Percentiles rank a stretch among this genome's conserved stretches.
These are phyloP conservation scores for Patagioenas fasciata DNA, from an alignment of 2,113 vertebrate species.

Conservation along the genomic window DNA sequence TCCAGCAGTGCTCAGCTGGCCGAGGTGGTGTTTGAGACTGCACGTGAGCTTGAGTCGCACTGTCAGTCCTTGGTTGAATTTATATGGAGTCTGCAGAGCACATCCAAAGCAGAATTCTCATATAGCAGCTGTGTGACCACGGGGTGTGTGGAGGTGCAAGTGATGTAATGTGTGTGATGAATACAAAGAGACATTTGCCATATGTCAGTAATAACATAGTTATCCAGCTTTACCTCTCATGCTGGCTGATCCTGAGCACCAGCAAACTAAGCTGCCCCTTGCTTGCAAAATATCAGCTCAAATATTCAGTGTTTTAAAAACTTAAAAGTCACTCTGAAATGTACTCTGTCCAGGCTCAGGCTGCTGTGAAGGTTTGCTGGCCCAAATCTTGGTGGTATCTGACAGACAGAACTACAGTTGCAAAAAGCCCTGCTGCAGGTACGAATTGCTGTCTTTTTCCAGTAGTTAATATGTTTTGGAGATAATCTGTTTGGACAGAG, in stretches of 20 bases:
- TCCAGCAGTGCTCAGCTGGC: neutral
- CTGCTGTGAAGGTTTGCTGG: neutral
- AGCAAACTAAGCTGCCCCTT: neutral
- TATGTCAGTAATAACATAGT: neutral
- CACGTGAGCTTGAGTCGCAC: fast-evolving
- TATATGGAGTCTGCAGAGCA: neutral
- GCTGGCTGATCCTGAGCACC: neutral
- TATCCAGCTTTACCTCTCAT: neutral
- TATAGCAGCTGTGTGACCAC: neutral
- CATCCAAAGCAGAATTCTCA: neutral
- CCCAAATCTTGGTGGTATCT: neutral
- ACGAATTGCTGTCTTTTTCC: neutral
- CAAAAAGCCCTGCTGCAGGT: neutral
- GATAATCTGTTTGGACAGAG: neutral
- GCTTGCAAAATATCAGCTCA: neutral
- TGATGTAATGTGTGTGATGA: neutral
- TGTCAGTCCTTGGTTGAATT: neutral
- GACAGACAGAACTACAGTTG: neutral
- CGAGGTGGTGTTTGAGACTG: fast-evolving
- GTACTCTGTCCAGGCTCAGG: neutral
- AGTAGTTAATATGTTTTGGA: neutral
- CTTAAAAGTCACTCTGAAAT: neutral
- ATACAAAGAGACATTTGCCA: neutral
- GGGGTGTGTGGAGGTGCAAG: neutral
- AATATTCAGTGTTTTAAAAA: neutral